Evolutionary conservation across 2,888 invertebrate genomes (phyloP), one percentile per base, ranked within the genome.

Genomic region (Phengaris alcon): DNA sequence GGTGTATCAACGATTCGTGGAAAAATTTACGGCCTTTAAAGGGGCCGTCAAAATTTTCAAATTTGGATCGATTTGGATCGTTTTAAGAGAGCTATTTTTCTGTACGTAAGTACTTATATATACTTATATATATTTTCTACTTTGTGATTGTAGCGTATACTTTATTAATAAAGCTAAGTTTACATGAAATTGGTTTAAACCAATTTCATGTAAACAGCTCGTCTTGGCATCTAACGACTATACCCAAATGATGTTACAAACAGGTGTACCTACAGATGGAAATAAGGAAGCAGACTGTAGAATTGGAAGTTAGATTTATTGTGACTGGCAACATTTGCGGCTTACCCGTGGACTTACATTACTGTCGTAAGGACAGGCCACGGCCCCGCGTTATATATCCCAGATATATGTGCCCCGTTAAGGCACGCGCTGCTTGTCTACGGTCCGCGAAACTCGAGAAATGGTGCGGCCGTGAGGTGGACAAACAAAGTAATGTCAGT

Each of bases 261-360:
- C 79, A 78, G 80, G 80, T 79, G 80, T 77, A 81, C 80, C n/a
- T n/a, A n/a, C n/a, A 82, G 84, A 86, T 83, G 83, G 83, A 83
- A 87, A 90, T 88, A 88, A 88, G 90, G 90, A 90, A 90, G 86
- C 83, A 79, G 81, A 84, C 82, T 80, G 82, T 79, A 79, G 79
- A 79, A 82, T 85, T 81, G 81, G 78, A 77, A 79, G 78, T 79
- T 80, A 79, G 84, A 86, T 87, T 87, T 87, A 87, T 87, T 83
- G 85, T 80, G 83, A 81, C 81, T 84, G 84, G 85, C 85, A 85
- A 83, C 80, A 78, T 76, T 77, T 81, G 83, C 77, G 82, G 83
- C 78, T 79, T 79, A 77, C 78, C 77, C 64, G 76, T 76, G 79
- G 78, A 76, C 78, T 78, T 78, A 22, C 15, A 22, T 72, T 35